Percentiles rank a stretch among this genome's conserved stretches.
phyloP scores from a whole-genome alignment of 2,888 invertebrate species.

The Amiota mariae region DNA sequence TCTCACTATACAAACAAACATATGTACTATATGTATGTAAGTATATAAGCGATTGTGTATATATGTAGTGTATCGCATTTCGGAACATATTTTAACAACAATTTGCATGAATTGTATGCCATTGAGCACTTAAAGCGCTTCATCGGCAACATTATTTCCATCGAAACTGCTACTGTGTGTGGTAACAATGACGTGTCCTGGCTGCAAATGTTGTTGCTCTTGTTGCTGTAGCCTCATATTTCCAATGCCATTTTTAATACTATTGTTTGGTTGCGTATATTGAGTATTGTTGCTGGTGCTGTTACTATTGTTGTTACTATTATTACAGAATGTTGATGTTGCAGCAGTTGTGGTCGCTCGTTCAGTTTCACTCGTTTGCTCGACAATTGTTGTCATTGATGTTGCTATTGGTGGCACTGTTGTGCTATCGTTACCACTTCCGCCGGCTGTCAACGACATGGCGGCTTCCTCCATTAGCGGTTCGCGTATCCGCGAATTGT shows the following conservation, averaged over 20 bases:
- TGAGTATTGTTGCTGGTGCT: slow-evolving; percentile 35
- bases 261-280: slow-evolving; percentile 39
- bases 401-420: slow-evolving; percentile 36
- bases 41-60: background rate
- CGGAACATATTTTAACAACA: background rate
- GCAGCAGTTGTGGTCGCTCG: slow-evolving; percentile 40
- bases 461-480: slow-evolving; percentile 69
- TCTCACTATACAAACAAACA: background rate
- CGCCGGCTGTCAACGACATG: slow-evolving; percentile 42
- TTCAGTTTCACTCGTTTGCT: slow-evolving; percentile 11
- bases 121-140: slow-evolving; percentile 60
- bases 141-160: slow-evolving; percentile 66
- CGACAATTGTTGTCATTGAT: slow-evolving; percentile 28
- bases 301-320: slow-evolving; percentile 37
- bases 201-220: slow-evolving; percentile 34
- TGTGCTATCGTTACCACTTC: slow-evolving; percentile 16
- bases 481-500: slow-evolving; percentile 68
- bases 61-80: background rate
- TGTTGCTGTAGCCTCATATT: slow-evolving; percentile 35
- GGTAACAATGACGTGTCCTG: slow-evolving; percentile 56
- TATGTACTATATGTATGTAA: background rate
- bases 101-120: slow-evolving; percentile 6
- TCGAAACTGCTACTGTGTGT: slow-evolving; percentile 56
- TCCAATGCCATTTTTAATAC: slow-evolving; percentile 43
- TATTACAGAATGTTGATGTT: slow-evolving; percentile 39